phyloP scores from a whole-genome alignment of 2,113 vertebrate genomes.

The Anarrhichthys ocellatus region DNA sequence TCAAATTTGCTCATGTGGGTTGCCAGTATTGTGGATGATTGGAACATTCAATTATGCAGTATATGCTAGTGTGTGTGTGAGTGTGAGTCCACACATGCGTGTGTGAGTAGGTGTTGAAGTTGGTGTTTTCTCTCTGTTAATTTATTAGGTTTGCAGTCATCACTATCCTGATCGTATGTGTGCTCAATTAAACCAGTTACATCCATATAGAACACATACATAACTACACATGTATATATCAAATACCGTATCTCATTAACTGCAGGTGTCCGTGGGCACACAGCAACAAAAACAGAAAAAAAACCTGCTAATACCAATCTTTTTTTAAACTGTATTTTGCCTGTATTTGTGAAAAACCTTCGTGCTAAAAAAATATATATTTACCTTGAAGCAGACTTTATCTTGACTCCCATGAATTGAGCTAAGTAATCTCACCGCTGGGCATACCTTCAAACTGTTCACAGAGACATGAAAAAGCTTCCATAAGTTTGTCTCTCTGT shows the following conservation, averaged over 20 bases:
- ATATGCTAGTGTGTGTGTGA: slow-evolving; percentile 32
- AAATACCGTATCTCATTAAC: background rate
- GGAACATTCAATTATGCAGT: slow-evolving; percentile 32
- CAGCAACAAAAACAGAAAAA: background rate
- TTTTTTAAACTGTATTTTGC: slow-evolving; percentile 1
- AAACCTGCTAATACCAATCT: background rate
- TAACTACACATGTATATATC: background rate
- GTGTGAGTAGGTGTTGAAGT: slow-evolving; percentile 35
- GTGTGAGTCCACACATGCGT: slow-evolving; percentile 1
- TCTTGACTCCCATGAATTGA: slow-evolving; percentile 25
- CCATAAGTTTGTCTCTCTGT: slow-evolving; percentile 32
- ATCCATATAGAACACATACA: slow-evolving; percentile 4
- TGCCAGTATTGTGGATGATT: slow-evolving; percentile 52
- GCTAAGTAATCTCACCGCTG: slow-evolving; percentile 29
- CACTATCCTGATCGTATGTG: slow-evolving; percentile 8
- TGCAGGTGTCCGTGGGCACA: background rate
- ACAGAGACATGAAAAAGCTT: slow-evolving; percentile 38
- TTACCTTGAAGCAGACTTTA: slow-evolving; percentile 25
- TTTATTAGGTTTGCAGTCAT: slow-evolving; percentile 25
- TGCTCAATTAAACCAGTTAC: slow-evolving; percentile 9
- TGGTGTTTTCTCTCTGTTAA: slow-evolving; percentile 13
- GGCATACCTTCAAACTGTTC: slow-evolving; percentile 24
- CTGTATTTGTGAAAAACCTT: slow-evolving; percentile 17
- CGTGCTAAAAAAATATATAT: background rate
- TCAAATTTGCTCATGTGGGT: slow-evolving; percentile 61